Base-by-base conservation (phyloP, 2,888 invertebrate species). In the Epiblema foenella region DNA sequence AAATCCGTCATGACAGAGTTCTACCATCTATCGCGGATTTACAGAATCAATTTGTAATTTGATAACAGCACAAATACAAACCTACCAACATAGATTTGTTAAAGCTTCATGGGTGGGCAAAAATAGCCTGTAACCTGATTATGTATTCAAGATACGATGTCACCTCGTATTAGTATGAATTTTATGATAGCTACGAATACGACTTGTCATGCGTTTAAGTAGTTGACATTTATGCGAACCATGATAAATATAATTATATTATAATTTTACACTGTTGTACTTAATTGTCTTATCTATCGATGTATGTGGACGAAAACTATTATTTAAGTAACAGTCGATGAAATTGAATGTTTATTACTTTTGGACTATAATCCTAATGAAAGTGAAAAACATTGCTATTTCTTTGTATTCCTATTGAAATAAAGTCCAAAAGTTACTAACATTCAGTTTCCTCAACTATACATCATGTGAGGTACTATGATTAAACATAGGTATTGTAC, bases 81-180 rank as follows among this genome's bases (percentile, higher is more conserved):
- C 12, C 11, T 52, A 15, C 20, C 20, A 39, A 42, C 10, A 51
- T 49, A 11, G 56, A 33, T 33, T 51, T 63, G 11, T 33, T 29
- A n/a, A 33, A 58, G 20, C 69, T 24, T 58, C 58, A 57, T 58
- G 69, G 69, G 69, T 69, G 58, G 69, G 51, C 54, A 17, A n/a
- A 20, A 33, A 2, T 57, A 63, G 24, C 49, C 37, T 46, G 24
- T 24, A 8, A n/a, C 12, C 46, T 63, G 42, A 64, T 64, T 67
- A 18, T 18, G 51, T 64, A 69, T 69, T 57, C 64, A 58, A 64
- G n/a, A 24, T 20, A 64, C 18, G 29, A 1, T 20, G 49, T 51
- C 4, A 37, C 18, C 18, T 46, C 58, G 57, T 52, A 58, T 46
- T 29, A 42, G 46, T 56, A 57, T 63, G 39, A 56, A 51, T 63